Conservation (phyloP, 1,140 invertebrate species). For the Aphelenchoides besseyi region DNA sequence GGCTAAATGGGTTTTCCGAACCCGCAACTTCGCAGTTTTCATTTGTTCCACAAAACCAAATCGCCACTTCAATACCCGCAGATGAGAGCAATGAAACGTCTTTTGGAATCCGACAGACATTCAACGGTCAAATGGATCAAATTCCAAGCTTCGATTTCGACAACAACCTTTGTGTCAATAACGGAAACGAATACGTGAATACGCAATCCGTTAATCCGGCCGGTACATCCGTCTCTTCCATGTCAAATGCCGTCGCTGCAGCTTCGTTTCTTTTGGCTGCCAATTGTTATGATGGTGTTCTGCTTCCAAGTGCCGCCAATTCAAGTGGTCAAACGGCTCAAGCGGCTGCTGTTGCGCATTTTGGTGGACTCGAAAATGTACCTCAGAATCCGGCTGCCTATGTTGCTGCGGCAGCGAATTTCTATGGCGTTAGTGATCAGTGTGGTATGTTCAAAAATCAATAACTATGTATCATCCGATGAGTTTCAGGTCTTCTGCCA, state of each 20-base stretch:
- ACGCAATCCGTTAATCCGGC: too few relatives aligned
- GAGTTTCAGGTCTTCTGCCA: background rate
- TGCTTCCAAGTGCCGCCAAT: background rate
- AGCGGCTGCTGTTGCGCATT: background rate
- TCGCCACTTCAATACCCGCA: too few relatives aligned
- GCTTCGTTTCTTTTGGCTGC: slow-evolving; percentile 20
- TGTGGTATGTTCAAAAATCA: background rate
- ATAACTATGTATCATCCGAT: background rate
- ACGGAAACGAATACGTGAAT: too few relatives aligned
- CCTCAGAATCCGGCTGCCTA: slow-evolving; percentile 2
- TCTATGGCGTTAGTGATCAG: background rate
- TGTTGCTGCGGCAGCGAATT: background rate
- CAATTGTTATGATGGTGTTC: slow-evolving; percentile 20
- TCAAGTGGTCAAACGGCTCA: background rate
- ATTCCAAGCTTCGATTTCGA: background rate
- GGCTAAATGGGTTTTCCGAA: too few relatives aligned
- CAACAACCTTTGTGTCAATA: too few relatives aligned
- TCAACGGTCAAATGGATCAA: too few relatives aligned
- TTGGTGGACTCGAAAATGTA: slow-evolving; percentile 16
- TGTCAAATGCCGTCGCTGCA: slow-evolving; percentile 5
- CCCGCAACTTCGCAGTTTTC: too few relatives aligned
- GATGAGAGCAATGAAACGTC: background rate
- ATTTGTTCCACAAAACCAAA: too few relatives aligned
- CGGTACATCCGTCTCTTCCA: background rate
- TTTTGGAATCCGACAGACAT: too few relatives aligned